phyloP scores from a whole-genome alignment of 1,140 invertebrate genomes.

The Drosophila takahashii region DNA sequence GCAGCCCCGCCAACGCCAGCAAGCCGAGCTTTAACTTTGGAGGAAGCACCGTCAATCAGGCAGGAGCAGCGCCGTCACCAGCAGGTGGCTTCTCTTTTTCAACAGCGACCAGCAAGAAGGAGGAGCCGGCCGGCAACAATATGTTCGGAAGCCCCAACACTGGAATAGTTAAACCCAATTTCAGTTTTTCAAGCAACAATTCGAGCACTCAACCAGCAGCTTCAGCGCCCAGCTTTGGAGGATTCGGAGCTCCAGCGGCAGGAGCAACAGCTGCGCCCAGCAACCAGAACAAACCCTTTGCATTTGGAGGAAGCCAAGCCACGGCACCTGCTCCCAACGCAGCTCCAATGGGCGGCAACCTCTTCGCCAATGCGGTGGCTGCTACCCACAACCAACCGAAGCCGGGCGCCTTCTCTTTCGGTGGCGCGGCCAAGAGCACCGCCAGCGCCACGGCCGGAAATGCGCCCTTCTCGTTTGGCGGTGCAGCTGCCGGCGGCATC shows the following conservation, averaged over 20 bases:
- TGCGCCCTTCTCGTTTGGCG: conserved; percentile 52
- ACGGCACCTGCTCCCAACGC: conserved; percentile 9
- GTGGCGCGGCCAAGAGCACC: conserved; percentile 12
- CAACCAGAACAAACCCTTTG: conserved; percentile 57
- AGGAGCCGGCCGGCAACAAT: conserved; percentile 6
- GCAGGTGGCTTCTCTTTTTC: conserved; percentile 28
- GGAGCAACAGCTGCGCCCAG: neutral
- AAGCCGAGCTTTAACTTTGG: conserved; percentile 56
- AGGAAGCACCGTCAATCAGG: conserved; percentile 9
- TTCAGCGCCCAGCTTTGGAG: conserved; percentile 32
- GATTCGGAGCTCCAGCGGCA: conserved; percentile 33
- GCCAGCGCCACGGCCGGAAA: conserved; percentile 14
- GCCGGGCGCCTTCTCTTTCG: conserved; percentile 45
- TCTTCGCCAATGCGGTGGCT: conserved; percentile 57
- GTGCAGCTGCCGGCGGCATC: conserved; percentile 42
- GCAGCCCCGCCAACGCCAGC: conserved; percentile 6
- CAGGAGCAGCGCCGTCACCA: conserved; percentile 1
- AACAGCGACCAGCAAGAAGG: conserved; percentile 1
- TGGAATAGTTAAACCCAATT: conserved; percentile 14
- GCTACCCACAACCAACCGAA: conserved; percentile 48
- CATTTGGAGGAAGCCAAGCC: conserved; percentile 37
- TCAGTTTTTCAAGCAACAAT: conserved; percentile 15
- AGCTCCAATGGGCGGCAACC: conserved; percentile 36
- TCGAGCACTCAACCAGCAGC: conserved; percentile 2
- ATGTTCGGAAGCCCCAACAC: conserved; percentile 26